Evolutionary conservation across 2,113 vertebrate genomes (phyloP).

Genomic region (Zosterops hypoxanthus): DNA sequence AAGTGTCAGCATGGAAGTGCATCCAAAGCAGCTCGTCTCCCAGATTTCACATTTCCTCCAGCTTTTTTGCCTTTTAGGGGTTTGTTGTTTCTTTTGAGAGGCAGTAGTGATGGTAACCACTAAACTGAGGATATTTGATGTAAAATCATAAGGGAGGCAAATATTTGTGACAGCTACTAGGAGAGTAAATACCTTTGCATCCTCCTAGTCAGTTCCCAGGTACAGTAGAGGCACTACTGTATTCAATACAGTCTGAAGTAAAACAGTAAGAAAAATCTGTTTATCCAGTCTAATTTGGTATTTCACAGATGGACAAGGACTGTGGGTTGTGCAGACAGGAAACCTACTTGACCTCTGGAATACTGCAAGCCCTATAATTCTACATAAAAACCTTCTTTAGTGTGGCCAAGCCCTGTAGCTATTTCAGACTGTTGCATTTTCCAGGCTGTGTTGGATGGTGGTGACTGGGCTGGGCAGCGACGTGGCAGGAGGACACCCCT

Average conservation of each 20-base stretch:
- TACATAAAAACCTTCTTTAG: neutral
- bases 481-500: neutral
- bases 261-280: neutral
- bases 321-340: neutral
- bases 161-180: neutral
- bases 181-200: neutral
- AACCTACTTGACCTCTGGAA: conserved; percentile 19
- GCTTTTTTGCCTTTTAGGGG: neutral
- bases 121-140: neutral
- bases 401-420: neutral
- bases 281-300: neutral
- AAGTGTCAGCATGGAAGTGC: neutral
- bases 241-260: neutral
- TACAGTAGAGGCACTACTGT: neutral
- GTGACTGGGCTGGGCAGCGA: neutral
- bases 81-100: neutral
- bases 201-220: neutral
- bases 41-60: neutral
- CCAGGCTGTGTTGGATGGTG: neutral
- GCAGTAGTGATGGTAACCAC: neutral
- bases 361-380: neutral
- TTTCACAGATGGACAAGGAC: neutral
- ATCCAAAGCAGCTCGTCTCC: neutral
- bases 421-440: neutral
- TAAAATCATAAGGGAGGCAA: neutral